Conservation (phyloP, 2,113 vertebrate species). For the Notothenia coriiceps region DNA sequence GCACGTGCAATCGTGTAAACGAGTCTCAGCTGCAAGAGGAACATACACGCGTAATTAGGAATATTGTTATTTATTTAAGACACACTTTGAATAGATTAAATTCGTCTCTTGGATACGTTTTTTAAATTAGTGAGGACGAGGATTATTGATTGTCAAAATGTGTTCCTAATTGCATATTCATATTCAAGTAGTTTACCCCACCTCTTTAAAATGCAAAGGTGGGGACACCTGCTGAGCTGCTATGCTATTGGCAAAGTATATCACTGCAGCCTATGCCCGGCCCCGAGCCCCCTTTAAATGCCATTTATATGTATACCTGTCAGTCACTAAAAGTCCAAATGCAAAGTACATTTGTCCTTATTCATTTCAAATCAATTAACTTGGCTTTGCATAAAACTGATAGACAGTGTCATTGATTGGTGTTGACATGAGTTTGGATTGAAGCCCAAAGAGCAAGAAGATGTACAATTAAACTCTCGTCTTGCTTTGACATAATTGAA, state of each 20-base stretch:
- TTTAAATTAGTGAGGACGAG: background rate
- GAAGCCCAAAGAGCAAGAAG: background rate
- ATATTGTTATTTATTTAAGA: background rate
- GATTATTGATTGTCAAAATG: background rate
- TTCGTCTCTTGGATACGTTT: background rate
- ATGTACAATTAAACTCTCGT: background rate
- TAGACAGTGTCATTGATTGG: constrained; percentile 12
- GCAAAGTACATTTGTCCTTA: constrained; percentile 4
- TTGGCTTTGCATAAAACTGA: constrained; percentile 19
- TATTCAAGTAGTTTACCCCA: background rate
- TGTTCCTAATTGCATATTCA: background rate
- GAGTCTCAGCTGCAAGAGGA: background rate
- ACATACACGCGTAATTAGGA: background rate
- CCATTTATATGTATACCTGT: constrained; percentile 7
- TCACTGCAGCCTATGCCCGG: background rate
- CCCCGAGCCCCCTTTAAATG: constrained; percentile 14
- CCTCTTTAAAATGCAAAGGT: background rate
- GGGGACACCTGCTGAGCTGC: constrained; percentile 26
- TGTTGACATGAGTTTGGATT: constrained; percentile 1
- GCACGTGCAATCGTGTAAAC: background rate
- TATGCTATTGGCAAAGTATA: background rate
- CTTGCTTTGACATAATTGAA: background rate
- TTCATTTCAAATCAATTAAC: constrained; percentile 30
- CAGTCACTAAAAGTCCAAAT: constrained; percentile 15
- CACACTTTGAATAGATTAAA: background rate